A percentile compares a stretch with the other conserved stretches of the same genome.
phyloP scores from a whole-genome alignment of 2,113 vertebrate genomes.

The Ciconia stormi region DNA sequence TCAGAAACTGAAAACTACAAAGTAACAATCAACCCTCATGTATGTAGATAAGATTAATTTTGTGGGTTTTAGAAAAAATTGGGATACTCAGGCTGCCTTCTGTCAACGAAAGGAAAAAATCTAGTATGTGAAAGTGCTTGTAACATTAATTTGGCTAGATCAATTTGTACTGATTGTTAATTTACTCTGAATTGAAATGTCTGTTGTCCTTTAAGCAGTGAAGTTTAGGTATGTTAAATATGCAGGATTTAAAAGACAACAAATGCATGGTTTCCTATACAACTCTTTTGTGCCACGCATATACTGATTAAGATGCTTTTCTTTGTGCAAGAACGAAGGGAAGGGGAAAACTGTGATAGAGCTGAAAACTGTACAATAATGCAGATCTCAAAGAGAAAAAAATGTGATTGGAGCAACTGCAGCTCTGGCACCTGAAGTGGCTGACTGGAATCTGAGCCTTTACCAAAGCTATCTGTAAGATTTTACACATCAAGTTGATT shows the following conservation, averaged over 20 bases:
- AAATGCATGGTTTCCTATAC: neutral
- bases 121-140: neutral
- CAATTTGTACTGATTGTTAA: neutral
- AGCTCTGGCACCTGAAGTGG: neutral
- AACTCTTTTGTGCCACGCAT: neutral
- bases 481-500: slow-evolving; percentile 36
- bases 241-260: neutral
- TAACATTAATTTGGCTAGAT: neutral
- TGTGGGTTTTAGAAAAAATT: neutral
- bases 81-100: neutral
- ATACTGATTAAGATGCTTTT: neutral
- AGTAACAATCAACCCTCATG: neutral
- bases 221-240: neutral
- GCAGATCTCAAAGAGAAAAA: neutral
- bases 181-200: neutral
- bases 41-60: neutral
- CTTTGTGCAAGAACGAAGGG: neutral
- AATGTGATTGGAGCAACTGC: neutral
- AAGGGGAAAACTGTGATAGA: neutral
- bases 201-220: neutral
- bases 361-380: neutral
- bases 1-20: neutral
- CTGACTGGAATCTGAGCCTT: neutral
- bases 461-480: neutral
- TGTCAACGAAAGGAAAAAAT: neutral